phyloP scores from a whole-genome alignment of 2,113 vertebrate genomes.

The Psophia crepitans region DNA sequence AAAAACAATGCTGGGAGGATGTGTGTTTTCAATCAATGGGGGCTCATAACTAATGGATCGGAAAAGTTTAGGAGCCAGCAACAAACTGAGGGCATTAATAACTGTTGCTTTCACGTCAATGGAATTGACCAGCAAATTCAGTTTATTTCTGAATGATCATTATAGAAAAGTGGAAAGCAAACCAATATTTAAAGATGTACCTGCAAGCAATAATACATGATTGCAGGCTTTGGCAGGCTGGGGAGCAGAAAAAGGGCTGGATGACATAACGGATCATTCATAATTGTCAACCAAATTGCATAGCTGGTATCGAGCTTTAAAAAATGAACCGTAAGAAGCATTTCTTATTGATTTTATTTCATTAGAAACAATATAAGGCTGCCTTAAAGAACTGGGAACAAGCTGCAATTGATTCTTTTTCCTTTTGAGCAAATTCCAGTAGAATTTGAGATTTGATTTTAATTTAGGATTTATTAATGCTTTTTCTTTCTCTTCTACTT shows the following conservation, averaged over 20 bases:
- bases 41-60: slow-evolving; percentile 76
- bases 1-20: neutral
- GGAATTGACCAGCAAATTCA: slow-evolving; percentile 81
- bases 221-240: slow-evolving; percentile 64
- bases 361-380: slow-evolving; percentile 78
- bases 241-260: slow-evolving; percentile 49
- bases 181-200: slow-evolving; percentile 68
- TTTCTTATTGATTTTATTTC: slow-evolving; percentile 85
- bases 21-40: slow-evolving; percentile 72
- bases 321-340: slow-evolving; percentile 79
- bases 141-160: slow-evolving; percentile 75
- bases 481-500: neutral
- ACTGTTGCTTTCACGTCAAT: slow-evolving; percentile 74
- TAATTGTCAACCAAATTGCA: slow-evolving; percentile 91
- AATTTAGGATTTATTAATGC: slow-evolving; percentile 57
- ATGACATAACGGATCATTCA: slow-evolving; percentile 79
- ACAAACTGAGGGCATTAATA: slow-evolving; percentile 75
- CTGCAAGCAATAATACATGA: slow-evolving; percentile 73
- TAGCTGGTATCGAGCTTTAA: slow-evolving; percentile 80
- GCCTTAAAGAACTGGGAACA: slow-evolving; percentile 76
- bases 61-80: slow-evolving; percentile 73
- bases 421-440: slow-evolving; percentile 70
- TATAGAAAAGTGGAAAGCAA: slow-evolving; percentile 63
- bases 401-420: slow-evolving; percentile 78
- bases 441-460: slow-evolving; percentile 56